Base-by-base conservation (phyloP, 2,113 vertebrate genomes). In the Cairina moschata region DNA sequence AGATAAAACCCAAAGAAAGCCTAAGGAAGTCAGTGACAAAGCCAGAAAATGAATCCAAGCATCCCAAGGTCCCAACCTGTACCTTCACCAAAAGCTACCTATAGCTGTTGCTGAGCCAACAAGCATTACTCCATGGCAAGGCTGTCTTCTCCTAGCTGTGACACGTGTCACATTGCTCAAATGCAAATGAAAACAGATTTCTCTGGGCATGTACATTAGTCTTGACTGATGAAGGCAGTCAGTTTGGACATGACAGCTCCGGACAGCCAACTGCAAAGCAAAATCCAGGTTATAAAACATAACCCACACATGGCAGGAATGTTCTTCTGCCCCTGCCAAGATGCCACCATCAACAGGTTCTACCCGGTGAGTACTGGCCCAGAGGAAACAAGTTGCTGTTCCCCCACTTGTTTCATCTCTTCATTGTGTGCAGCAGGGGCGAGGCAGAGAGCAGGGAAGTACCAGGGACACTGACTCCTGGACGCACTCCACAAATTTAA, bases 251-350 rank as follows among this genome's bases (percentile, higher is more conserved):
- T 22, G 48, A 93, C 34, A 87, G 56, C 23, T 72, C 77, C 28
- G 58, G 46, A 94, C 11, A 89, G 65, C n/a, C 29, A 85, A 40
- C 31, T 72, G 32, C 55, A 65, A 20, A 91, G 42, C 13, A 73
- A 68, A 40, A 89, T 58, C 31, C 68, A 80, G 34, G 54, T 86
- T 91, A 91, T 56, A 80, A 93, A 97, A 94, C 34, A 75, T 76
- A 38, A 77, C 54, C 42, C 62, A 93, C 7, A 0, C 13, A 42
- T 68, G 59, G 62, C 82, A 76, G 68, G 66, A 74, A 83, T 8
- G 42, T 58, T 86, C 42, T 67, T 86, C 75, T 29, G 26, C 25
- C 73, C 80, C 87, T 90, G 95, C 74, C 93, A 95, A 85, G 62
- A 82, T 67, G 88, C 77, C 76, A 93, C 78, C 71, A 86, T 23